Evolutionary conservation across 2,797 vertebrate species (phyloP), one percentile per base, ranked within the genome.

Genomic region (Botia almorhae): DNA sequence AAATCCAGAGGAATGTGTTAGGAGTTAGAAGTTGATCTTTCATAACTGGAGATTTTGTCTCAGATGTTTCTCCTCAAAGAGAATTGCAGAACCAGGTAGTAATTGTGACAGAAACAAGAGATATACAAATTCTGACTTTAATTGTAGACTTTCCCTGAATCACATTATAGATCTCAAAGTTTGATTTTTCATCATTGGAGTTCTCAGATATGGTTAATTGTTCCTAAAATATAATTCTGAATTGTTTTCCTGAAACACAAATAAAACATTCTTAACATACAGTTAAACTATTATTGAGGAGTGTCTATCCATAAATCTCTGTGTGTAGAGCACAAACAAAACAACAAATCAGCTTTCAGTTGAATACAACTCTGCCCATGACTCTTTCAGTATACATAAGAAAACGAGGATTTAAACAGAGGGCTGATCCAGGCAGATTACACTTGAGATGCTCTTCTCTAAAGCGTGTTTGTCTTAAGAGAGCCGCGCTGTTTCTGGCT

Each of bases 381-480:
- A 11, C 7, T 19, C 23, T 33, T 46, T 69, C 69, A 39, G 23
- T 60, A 69, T 78, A 33, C 70, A n/a, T 78, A 70, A 63, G 58
- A 79, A 71, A 71, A 70, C 53, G 58, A 79, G 68, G 68, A 12
- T 63, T 79, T 79, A 71, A 51, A 43, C n/a, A 51, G 67, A 13
- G 65, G 36, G 36, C 36, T 36, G 36, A 36, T 36, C 2, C 36
- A 36, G 36, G 36, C 36, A 36, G 36, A 36, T 36, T n/a, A n/a
- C 36, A 36, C 36, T 36, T 36, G 2, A 36, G 36, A 36, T 36
- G 36, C 6, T 36, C 36, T 36, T 36, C 36, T 36, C 36, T 36
- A 36, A 36, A 36, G 36, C 36, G 2, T 6, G 65, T 88, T 91
- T 92, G 93, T 93, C 92, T 92, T 89, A 87, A 90, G 89, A 89